Conservation (phyloP, 2,113 vertebrate genomes). For the Mirounga angustirostris region DNA sequence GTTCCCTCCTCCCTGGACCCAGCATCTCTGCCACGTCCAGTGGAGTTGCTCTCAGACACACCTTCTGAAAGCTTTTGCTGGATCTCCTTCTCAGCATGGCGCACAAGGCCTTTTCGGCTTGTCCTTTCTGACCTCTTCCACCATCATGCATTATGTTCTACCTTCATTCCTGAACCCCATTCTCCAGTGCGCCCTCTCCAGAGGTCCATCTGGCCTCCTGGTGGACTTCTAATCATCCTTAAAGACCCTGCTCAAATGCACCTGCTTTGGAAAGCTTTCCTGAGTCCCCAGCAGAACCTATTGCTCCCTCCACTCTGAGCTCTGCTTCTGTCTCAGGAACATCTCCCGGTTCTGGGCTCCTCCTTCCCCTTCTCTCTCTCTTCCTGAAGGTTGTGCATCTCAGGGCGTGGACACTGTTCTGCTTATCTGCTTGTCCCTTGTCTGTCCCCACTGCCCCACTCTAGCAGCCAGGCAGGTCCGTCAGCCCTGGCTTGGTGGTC, state of each 20-base stretch:
- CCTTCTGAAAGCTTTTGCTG: neutral
- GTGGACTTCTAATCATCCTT: neutral
- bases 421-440: neutral
- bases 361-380: neutral
- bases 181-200: fast-evolving
- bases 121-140: neutral
- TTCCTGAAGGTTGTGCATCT: fast-evolving
- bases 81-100: fast-evolving
- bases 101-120: fast-evolving
- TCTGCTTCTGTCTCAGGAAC: fast-evolving
- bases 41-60: too few species aligned
- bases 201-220: neutral
- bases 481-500: fast-evolving
- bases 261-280: neutral
- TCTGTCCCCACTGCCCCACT: neutral
- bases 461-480: fast-evolving
- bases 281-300: fast-evolving
- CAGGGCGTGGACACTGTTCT: neutral
- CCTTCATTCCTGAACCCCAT: fast-evolving
- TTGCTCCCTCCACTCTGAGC: fast-evolving
- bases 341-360: fast-evolving
- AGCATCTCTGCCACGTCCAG: too few species aligned
- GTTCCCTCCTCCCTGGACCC: neutral
- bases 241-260: neutral
- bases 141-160: fast-evolving